Percentiles rank a stretch among this genome's conserved stretches.
These are phyloP conservation scores for Electrophaes corylata DNA, from an alignment of 2,888 invertebrate genomes.

Conservation along the genomic window DNA sequence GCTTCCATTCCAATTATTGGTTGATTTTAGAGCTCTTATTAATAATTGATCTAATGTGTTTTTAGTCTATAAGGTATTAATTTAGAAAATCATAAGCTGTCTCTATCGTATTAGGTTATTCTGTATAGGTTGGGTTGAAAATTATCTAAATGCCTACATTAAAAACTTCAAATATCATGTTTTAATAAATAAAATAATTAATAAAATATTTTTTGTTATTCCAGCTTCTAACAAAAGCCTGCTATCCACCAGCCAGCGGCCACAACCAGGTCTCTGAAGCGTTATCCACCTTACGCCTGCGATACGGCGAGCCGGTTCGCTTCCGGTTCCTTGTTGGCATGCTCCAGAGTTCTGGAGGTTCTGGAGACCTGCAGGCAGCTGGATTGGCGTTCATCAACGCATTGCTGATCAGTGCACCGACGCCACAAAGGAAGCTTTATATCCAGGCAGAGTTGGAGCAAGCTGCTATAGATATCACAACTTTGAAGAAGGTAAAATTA, in stretches of 20 bases:
- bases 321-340: slow-evolving; percentile 96
- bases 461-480: slow-evolving; percentile 89
- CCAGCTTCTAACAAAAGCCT: slow-evolving; percentile 92
- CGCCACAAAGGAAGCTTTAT: slow-evolving; percentile 90
- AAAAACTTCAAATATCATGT: no score
- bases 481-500: slow-evolving; percentile 85
- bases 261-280: slow-evolving; percentile 96
- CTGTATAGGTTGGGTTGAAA: no score
- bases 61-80: no score
- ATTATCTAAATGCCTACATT: no score
- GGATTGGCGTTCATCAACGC: slow-evolving; percentile 94
- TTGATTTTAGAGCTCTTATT: no score
- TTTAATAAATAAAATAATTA: no score
- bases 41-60: no score
- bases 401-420: slow-evolving; percentile 90
- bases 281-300: slow-evolving; percentile 92
- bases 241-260: slow-evolving; percentile 89
- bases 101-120: no score
- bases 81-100: no score
- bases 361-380: slow-evolving; percentile 89
- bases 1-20: no score
- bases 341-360: slow-evolving; percentile 90
- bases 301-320: slow-evolving; percentile 96
- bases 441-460: slow-evolving; percentile 94
- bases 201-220: slow-evolving; percentile 47